Conservation (phyloP, 1,140 invertebrate species). For the Gryon sp. region DNA sequence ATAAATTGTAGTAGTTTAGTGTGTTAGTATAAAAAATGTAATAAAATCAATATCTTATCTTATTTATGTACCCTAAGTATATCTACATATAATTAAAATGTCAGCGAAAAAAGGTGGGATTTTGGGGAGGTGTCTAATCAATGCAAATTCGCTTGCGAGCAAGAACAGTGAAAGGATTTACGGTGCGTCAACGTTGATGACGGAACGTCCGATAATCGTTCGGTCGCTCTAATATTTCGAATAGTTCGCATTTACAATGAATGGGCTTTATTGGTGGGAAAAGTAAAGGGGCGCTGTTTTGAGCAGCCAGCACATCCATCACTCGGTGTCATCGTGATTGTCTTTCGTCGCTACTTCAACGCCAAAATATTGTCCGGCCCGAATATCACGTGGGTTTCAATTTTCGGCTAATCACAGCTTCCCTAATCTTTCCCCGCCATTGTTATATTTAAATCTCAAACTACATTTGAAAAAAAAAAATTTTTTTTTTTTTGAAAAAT, state of each 20-base stretch:
- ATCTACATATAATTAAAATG: too few relatives aligned
- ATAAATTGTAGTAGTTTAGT: too few relatives aligned
- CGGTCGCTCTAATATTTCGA: slow-evolving; percentile 78
- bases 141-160: slow-evolving; percentile 60
- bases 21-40: too few relatives aligned
- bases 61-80: too few relatives aligned
- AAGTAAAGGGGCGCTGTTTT: slow-evolving; percentile 74
- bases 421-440: background rate
- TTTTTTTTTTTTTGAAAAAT: too few relatives aligned
- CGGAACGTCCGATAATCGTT: slow-evolving; percentile 78
- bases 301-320: slow-evolving; percentile 77
- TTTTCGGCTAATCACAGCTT: slow-evolving; percentile 1
- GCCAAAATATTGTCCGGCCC: slow-evolving; percentile 75
- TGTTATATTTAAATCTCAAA: background rate
- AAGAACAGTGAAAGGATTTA: slow-evolving; percentile 79
- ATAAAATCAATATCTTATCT: too few relatives aligned
- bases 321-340: slow-evolving; percentile 79
- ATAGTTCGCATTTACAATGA: slow-evolving; percentile 81
- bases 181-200: slow-evolving; percentile 79
- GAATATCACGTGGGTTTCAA: slow-evolving; percentile 2
- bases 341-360: slow-evolving; percentile 71
- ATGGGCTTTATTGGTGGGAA: slow-evolving; percentile 79
- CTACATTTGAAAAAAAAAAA: too few relatives aligned
- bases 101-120: background rate
- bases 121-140: slow-evolving; percentile 36